These are phyloP conservation scores for Parotocinclus haroldoi DNA, from an alignment of 2,797 vertebrate species.

Conservation along the genomic window DNA sequence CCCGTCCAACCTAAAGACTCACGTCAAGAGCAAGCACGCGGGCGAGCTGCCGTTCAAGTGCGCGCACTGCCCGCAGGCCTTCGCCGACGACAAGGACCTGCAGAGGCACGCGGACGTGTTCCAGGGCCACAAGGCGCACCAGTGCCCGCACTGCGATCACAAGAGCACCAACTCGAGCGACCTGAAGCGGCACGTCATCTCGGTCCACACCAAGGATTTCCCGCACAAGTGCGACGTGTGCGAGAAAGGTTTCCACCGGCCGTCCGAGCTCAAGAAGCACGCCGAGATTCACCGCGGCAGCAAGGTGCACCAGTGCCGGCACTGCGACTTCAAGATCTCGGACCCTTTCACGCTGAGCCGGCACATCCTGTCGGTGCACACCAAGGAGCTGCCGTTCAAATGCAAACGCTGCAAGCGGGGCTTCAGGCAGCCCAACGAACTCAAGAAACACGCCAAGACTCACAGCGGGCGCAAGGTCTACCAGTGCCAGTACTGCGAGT, in stretches of 20 bases:
- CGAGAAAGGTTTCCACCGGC: constrained; percentile 87
- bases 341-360: constrained; percentile 95
- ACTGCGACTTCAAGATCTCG: constrained; percentile 95
- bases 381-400: constrained; percentile 88
- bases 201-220: constrained; percentile 88
- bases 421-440: constrained; percentile 89
- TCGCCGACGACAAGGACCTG: constrained; percentile 80
- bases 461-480: constrained; percentile 97
- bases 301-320: constrained; percentile 94
- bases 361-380: constrained; percentile 95
- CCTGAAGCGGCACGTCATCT: constrained; percentile 86
- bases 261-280: constrained; percentile 87
- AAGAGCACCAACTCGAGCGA: constrained; percentile 91
- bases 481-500: constrained; percentile 98
- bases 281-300: constrained; percentile 88
- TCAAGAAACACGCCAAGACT: constrained; percentile 99
- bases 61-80: constrained; percentile 83
- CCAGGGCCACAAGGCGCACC: constrained; percentile 89
- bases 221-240: constrained; percentile 88
- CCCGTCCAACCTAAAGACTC: constrained; percentile 87
- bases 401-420: constrained; percentile 92
- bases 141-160: constrained; percentile 86
- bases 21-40: constrained; percentile 84
- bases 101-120: constrained; percentile 89
- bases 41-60: constrained; percentile 80